Evolutionary conservation across 2,797 vertebrate genomes (phyloP).

Genomic region (Tapera naevia): DNA sequence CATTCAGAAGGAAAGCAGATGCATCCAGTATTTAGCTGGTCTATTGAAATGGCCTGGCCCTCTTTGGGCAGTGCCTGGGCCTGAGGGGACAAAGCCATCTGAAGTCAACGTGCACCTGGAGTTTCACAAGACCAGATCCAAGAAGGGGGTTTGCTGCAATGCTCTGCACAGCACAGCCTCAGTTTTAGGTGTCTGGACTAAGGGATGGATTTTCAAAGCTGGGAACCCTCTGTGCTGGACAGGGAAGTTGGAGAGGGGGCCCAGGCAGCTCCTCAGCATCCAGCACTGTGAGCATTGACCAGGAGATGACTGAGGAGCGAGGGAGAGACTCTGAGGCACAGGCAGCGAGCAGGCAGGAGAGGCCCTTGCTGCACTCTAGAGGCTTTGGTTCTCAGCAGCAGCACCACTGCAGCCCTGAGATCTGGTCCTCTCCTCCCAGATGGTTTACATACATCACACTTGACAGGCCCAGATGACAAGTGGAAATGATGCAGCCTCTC

Average conservation of each 20-base stretch:
- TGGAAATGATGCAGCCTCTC: background rate
- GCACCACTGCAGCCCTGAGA: background rate
- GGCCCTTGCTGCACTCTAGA: background rate
- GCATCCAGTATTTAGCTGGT: background rate
- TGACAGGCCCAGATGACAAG: background rate
- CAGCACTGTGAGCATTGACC: background rate
- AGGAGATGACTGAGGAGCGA: background rate
- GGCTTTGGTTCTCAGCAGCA: background rate
- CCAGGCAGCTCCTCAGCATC: background rate
- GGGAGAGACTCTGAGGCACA: background rate
- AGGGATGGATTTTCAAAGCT: background rate
- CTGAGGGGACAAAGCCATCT: background rate
- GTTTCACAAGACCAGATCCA: background rate
- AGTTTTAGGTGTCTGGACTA: background rate
- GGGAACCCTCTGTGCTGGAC: background rate
- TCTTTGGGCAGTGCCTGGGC: background rate
- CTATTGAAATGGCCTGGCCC: background rate
- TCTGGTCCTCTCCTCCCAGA: background rate
- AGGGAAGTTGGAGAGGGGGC: background rate
- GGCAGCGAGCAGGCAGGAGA: background rate
- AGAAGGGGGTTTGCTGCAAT: background rate
- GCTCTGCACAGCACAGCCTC: background rate
- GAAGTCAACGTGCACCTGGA: background rate
- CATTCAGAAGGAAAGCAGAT: conserved; percentile 1
- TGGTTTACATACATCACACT: accelerated